Percentiles rank a stretch among this genome's conserved stretches.
These are phyloP conservation scores for Pinna nobilis DNA, from an alignment of 1,140 invertebrate species.

Conservation along the genomic window DNA sequence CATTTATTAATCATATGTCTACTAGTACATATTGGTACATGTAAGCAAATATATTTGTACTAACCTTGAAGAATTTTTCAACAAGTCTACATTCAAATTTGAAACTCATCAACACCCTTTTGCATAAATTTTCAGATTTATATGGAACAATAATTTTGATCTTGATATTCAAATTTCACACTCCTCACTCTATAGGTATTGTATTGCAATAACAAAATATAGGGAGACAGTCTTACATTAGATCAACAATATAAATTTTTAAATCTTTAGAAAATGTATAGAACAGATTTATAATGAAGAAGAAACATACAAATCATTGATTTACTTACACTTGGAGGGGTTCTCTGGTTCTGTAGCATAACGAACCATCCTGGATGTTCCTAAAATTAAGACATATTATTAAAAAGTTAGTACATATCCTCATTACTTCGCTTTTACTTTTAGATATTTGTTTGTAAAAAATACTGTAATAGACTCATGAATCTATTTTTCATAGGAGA, in stretches of 20 bases:
- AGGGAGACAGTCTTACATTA: not conserved
- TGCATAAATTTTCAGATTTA: too few species aligned
- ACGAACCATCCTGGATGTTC: slow-evolving; percentile 29
- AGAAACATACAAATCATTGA: too few species aligned
- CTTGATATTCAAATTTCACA: not conserved
- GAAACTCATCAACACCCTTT: too few species aligned
- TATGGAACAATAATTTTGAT: too few species aligned
- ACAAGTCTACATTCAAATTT: too few species aligned
- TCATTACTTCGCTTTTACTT: not conserved
- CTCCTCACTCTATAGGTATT: not conserved
- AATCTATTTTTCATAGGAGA: too few species aligned
- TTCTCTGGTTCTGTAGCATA: slow-evolving; percentile 41
- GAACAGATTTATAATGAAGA: not conserved
- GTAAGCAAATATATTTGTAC: too few species aligned
- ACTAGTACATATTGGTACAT: too few species aligned
- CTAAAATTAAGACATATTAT: not conserved
- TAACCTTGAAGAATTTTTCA: too few species aligned
- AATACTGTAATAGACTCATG: too few species aligned
- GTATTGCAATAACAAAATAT: not conserved
- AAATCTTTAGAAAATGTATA: not conserved
- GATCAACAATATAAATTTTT: not conserved
- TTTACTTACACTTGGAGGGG: slow-evolving; percentile 38
- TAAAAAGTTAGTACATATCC: not conserved
- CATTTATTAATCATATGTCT: too few species aligned
- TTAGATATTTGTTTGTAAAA: not conserved